Percentiles rank a stretch among this genome's conserved stretches.
Evolutionary conservation across 2,797 vertebrate species (phyloP).

Genomic region (Chiloscyllium punctatum): DNA sequence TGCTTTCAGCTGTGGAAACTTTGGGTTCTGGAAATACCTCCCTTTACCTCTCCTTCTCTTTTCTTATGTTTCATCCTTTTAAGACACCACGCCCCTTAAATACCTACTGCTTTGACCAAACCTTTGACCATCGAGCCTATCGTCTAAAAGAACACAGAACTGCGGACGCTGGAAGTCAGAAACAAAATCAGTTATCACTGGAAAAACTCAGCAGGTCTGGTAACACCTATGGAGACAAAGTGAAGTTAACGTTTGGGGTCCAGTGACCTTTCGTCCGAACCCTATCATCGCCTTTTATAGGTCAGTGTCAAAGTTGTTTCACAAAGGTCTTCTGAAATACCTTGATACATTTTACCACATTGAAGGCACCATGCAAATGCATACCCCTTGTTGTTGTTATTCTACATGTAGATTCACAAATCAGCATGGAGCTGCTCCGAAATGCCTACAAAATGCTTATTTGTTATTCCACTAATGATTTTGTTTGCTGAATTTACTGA

Average conservation of each 20-base stretch:
- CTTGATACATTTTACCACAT: background rate
- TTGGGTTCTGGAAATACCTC: background rate
- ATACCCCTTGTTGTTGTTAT: background rate
- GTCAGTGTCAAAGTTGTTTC: background rate
- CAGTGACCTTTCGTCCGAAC: too few species aligned
- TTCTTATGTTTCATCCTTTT: background rate
- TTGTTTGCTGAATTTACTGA: conserved; percentile 23
- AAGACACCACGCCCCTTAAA: background rate
- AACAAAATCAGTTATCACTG: too few species aligned
- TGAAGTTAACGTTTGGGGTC: too few species aligned
- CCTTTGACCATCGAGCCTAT: background rate
- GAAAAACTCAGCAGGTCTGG: too few species aligned
- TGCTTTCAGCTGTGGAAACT: background rate
- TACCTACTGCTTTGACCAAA: background rate
- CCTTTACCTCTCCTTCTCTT: background rate
- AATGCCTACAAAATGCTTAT: background rate
- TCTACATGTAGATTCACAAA: background rate
- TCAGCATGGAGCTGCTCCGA: background rate
- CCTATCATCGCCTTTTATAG: background rate
- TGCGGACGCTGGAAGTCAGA: too few species aligned
- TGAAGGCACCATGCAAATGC: background rate
- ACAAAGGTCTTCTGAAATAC: background rate
- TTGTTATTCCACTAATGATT: conserved; percentile 14
- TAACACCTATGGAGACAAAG: too few species aligned
- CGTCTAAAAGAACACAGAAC: too few species aligned